Base-by-base conservation (phyloP, 2,113 vertebrate species). In the Potamarius usumacintae region DNA sequence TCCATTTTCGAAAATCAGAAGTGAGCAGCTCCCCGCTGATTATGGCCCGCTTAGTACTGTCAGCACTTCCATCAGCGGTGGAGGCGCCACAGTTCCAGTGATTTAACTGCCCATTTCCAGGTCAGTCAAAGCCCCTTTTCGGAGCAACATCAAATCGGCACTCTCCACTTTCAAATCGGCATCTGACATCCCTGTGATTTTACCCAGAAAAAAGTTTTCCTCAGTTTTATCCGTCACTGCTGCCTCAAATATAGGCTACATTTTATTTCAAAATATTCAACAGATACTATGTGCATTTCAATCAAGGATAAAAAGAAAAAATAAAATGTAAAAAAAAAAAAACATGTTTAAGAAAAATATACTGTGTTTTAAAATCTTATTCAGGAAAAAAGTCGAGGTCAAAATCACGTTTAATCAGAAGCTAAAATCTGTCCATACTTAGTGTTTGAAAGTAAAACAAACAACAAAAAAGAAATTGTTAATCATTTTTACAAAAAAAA, bases 71-170 rank as follows among this genome's bases (percentile, higher is more conserved):
- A 88, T 80, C 83, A 79, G 86, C 60, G 12, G 22, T 77, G 74
- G 60, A 83, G 52, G n/a, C 53, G 20, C 57, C 71, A 2, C 80
- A 79, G 83, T 79, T 82, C 58, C 81, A 77, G 74, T 82, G 85
- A 77, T 85, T 87, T 89, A 74, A 80, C 83, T 63, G 76, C 48
- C 11, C 52, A 63, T 89, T 89, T 89, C 85, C 86, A 87, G 83
- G 83, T 83, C 71, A 80, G 88, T 58, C 67, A 14, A 20, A 30
- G 30, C 9, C 83, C 79, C 48, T 71, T 88, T 76, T 86, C 72
- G 83, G 71, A 83, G 74, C 25, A 0, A 22, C 69, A 88, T 80
- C 80, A 88, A 88, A 88, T 82, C n/a, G 8, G 0, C 6, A 7
- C 48, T 30, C 22, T 65, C 62, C 53, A 12, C 60, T 83, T 67